phyloP scores from a whole-genome alignment of 2,797 vertebrate genomes.

The Dicrostonyx torquatus region DNA sequence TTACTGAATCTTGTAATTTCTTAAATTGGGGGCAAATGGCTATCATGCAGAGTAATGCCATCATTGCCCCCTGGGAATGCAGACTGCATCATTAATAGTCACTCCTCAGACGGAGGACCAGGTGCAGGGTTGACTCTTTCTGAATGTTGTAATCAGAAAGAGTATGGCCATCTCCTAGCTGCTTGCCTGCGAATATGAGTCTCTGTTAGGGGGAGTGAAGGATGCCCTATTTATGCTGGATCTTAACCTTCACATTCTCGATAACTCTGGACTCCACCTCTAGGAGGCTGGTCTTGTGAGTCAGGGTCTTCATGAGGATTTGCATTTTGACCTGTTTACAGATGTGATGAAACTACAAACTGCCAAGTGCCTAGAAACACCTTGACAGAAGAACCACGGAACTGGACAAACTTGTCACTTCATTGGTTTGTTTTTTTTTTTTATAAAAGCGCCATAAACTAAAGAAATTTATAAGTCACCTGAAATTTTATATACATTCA shows the following conservation, averaged over 20 bases:
- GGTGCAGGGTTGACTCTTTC: background rate
- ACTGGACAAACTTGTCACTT: background rate
- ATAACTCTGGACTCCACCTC: background rate
- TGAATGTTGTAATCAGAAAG: background rate
- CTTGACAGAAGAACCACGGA: background rate
- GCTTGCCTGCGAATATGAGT: background rate
- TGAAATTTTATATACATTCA: constrained; percentile 14
- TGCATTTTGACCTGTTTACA: background rate
- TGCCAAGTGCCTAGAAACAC: background rate
- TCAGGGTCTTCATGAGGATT: background rate
- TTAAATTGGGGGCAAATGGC: background rate
- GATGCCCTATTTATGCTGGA: background rate
- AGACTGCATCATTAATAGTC: background rate
- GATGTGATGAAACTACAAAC: background rate
- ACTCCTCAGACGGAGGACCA: background rate
- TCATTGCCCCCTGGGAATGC: background rate
- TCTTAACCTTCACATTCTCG: background rate
- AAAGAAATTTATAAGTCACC: constrained; percentile 47
- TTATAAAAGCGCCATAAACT: constrained; percentile 25
- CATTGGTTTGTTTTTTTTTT: background rate
- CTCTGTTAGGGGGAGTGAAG: background rate
- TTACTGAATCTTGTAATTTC: background rate
- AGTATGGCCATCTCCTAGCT: background rate
- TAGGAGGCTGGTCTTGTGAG: background rate
- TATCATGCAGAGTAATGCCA: background rate